A percentile compares a stretch with the other conserved stretches of the same genome.
Evolutionary conservation across 2,797 vertebrate genomes (phyloP).

Genomic region (Acanthurus leucopareius): DNA sequence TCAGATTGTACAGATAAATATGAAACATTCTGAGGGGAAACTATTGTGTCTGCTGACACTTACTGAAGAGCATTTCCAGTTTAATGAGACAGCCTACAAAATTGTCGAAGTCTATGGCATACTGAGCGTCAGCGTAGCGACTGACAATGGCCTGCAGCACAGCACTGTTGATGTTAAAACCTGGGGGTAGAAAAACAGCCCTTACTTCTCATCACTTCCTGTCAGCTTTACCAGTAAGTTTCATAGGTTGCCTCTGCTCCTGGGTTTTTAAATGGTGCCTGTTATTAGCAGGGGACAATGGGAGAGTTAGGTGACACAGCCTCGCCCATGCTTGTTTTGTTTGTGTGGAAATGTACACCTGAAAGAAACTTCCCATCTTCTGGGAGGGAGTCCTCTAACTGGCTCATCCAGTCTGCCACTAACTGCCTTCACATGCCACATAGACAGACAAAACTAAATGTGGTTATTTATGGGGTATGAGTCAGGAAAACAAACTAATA

Average conservation of each 20-base stretch:
- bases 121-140: conserved; percentile 82
- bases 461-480: not conserved
- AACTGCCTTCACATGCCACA: not conserved
- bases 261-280: conserved; percentile 11
- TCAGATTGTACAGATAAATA: not conserved
- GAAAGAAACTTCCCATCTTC: not conserved
- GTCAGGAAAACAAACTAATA: not conserved
- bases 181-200: conserved; percentile 67
- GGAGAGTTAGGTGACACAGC: conserved; percentile 5
- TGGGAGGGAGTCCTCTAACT: conserved; percentile 38
- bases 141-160: conserved; percentile 86
- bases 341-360: not conserved
- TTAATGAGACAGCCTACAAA: conserved; percentile 90
- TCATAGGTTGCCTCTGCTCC: conserved; percentile 12
- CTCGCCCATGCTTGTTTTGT: conserved; percentile 48
- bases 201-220: not conserved
- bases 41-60: conserved; percentile 69
- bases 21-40: not conserved
- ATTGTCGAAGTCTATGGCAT: conserved; percentile 89
- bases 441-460: not conserved
- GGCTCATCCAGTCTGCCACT: conserved; percentile 44
- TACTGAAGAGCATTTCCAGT: conserved; percentile 92
- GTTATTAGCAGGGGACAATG: not conserved
- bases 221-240: not conserved
- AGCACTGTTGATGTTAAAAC: conserved; percentile 86